A percentile compares a stretch with the other conserved stretches of the same genome.
phyloP scores from a whole-genome alignment of 1,140 invertebrate species.

The Metaphire vulgaris region DNA sequence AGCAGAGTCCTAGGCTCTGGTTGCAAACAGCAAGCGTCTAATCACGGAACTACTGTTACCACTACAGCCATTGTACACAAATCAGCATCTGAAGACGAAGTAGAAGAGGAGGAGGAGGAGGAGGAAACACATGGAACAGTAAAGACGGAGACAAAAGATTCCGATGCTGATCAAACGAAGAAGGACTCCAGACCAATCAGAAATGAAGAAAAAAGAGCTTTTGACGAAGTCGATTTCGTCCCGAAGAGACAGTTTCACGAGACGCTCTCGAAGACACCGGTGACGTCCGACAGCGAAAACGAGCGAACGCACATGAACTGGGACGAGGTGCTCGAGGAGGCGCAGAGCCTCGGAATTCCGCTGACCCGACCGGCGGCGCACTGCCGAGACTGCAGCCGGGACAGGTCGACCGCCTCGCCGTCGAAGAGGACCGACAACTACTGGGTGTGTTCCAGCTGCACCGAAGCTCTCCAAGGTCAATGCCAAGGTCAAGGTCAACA shows the following conservation, averaged over 20 bases:
- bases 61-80: background rate
- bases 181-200: too few relatives aligned
- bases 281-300: background rate
- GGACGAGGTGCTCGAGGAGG: slow-evolving; percentile 30
- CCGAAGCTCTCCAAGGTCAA: background rate
- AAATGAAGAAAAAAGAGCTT: too few relatives aligned
- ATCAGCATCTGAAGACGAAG: background rate
- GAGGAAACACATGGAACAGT: too few relatives aligned
- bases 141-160: too few relatives aligned
- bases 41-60: background rate
- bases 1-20: too few relatives aligned
- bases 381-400: background rate
- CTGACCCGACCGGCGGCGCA: background rate
- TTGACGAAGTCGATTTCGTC: background rate
- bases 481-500: too few relatives aligned
- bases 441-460: background rate
- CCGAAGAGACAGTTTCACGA: background rate
- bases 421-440: background rate
- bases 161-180: too few relatives aligned
- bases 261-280: background rate
- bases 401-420: background rate
- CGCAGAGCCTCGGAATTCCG: slow-evolving; percentile 24
- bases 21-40: too few relatives aligned
- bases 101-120: too few relatives aligned
- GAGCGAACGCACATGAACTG: slow-evolving; percentile 29